phyloP scores from a whole-genome alignment of 2,888 invertebrate species.

The Mesoligia furuncula region DNA sequence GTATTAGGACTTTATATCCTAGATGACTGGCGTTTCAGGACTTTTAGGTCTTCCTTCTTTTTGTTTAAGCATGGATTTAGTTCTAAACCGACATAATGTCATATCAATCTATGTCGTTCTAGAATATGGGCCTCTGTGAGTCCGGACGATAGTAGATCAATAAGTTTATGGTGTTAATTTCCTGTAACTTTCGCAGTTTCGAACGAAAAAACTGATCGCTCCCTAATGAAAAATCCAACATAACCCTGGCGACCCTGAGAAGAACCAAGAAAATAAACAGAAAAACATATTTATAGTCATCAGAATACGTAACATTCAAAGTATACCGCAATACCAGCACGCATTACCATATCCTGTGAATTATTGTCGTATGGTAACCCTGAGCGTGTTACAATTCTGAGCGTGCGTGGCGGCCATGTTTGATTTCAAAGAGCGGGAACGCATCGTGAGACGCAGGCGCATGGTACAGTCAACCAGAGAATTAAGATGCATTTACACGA shows the following conservation, averaged over 20 bases:
- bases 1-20: neutral
- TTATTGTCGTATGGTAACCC: constrained; percentile 63
- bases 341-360: constrained; percentile 63
- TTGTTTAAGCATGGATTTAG: neutral
- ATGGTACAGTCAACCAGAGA: constrained; percentile 24
- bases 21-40: neutral
- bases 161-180: neutral
- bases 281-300: neutral
- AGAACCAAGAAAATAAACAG: neutral
- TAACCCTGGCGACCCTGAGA: neutral
- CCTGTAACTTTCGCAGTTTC: neutral
- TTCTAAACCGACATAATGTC: neutral
- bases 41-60: no score
- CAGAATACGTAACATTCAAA: constrained; percentile 29
- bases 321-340: constrained; percentile 31
- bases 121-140: neutral
- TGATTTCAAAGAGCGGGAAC: constrained; percentile 68
- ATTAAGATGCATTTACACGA: neutral
- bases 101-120: neutral
- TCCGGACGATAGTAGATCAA: neutral
- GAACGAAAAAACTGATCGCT: neutral
- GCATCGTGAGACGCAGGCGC: constrained; percentile 60
- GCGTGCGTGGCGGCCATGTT: constrained; percentile 68
- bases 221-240: neutral
- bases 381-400: constrained; percentile 66